Conservation (phyloP, 2,797 vertebrate genomes). For the Lophius americanus region DNA sequence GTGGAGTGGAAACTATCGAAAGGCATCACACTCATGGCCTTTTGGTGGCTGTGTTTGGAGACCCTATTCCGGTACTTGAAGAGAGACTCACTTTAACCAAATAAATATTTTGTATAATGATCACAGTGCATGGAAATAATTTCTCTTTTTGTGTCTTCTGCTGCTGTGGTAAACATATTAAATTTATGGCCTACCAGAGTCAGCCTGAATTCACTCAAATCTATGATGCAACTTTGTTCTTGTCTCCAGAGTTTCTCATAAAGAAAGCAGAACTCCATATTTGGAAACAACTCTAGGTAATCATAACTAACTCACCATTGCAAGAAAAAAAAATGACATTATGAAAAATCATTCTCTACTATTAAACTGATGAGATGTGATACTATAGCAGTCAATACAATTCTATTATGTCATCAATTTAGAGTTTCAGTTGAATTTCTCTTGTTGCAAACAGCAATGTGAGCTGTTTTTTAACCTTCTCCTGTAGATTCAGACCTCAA, state of each 20-base stretch:
- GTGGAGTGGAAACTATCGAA: slow-evolving; percentile 74
- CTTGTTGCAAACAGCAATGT: not conserved
- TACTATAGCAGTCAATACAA: too few species aligned
- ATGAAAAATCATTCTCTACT: not conserved
- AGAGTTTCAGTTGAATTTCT: slow-evolving; percentile 3
- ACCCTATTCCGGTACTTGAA: slow-evolving; percentile 61
- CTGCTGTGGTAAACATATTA: too few species aligned
- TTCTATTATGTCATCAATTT: slow-evolving; percentile 1
- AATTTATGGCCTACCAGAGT: slow-evolving; percentile 2
- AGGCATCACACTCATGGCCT: slow-evolving; percentile 72
- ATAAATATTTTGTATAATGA: slow-evolving; percentile 65
- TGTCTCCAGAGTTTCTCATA: slow-evolving; percentile 1
- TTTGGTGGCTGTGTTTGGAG: slow-evolving; percentile 67
- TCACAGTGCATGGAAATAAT: slow-evolving; percentile 37
- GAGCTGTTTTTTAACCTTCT: not conserved
- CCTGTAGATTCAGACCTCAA: not conserved
- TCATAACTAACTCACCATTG: not conserved
- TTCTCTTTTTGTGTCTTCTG: slow-evolving; percentile 43
- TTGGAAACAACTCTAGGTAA: slow-evolving; percentile 4
- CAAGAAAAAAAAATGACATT: not conserved
- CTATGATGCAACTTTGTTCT: not conserved
- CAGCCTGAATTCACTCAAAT: slow-evolving; percentile 15
- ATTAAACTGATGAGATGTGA: not conserved
- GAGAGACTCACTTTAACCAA: slow-evolving; percentile 72
- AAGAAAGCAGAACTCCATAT: slow-evolving; percentile 1